Base-by-base conservation (phyloP, 2,797 vertebrate species). In the Cephalopachus bancanus region DNA sequence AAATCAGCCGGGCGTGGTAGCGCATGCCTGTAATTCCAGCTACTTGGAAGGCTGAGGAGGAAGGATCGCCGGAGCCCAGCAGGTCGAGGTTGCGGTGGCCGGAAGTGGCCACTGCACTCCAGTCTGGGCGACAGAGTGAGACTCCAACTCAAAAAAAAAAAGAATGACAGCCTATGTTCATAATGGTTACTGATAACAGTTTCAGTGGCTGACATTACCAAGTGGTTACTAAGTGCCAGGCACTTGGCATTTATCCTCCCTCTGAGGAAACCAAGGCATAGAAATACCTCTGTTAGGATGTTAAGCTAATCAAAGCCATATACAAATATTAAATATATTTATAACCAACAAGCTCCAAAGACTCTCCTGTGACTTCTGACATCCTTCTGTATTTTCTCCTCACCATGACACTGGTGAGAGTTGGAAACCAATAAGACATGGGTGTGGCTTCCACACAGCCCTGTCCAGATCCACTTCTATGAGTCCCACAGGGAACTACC, bases 281-380 rank as follows among this genome's bases (percentile, higher is more conserved):
- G 55, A 67, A 81, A 84, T 80, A n/a, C 76, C 53, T 93, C 22
- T 85, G 9, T 86, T 49, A 17, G 30, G 28, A 88, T 17, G 6
- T 75, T 81, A 94, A 67, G 51, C 24, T 91, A 78, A 89, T 89
- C 28, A 44, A 60, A 93, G 49, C n/a, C 51, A 28, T 57, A 55
- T 14, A 55, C 28, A 91, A 62, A 83, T 65, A 76, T 33, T 49
- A 69, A 81, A 74, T 55, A 5, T 55, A 51, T 55, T 37, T 60
- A 84, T 22, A 9, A 24, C 19, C 7, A 33, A 7, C 2, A 19
- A 81, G 51, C 26, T 75, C 75, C 65, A 53, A 79, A 83, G 71
- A 5, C 59, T 90, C 12, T n/a, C 4, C 81, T 28, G 33, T 57
- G 59, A 49, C 79, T 83, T 65, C 76, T 65, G 11, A n/a, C 57